Evolutionary conservation across 2,888 invertebrate species (phyloP), one percentile per base, ranked within the genome.

Genomic region (Phalangium opilio): DNA sequence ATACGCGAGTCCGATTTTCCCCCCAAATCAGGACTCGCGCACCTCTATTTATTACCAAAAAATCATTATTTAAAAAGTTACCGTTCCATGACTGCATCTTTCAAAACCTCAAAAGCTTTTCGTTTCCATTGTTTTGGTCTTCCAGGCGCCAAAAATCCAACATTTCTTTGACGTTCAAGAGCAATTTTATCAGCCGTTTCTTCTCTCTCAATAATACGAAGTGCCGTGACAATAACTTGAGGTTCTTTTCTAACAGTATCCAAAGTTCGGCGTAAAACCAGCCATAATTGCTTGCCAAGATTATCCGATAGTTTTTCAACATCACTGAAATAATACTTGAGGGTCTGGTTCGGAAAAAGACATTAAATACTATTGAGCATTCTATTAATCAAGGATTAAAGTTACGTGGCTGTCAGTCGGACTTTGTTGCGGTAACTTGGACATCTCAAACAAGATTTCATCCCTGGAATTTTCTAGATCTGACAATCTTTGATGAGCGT

Each of bases 391-490:
- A 45, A 45, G 35, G 17, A 44, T 2, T 11, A 7, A 14, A 56
- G 63, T 62, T 52, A 67, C 67, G 57, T 85, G 81, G 64, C 83
- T 87, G 63, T 91, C 91, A 56, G 84, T 83, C 0, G 81, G 77
- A 1, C 83, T 82, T 62, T 91, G 87, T 63, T 87, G 86, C 0
- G 91, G 86, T 56, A 93, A 73, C 63, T 91, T 85, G 64, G 93
- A 90, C 27, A 96, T 71, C 63, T 96, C 96, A 64, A 84, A 87
- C 18, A 98, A 68, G 21, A 98, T 70, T 67, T 96, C 96, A 70
- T 98, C 95, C 55, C 96, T 74, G 0, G 96, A 95, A 64, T 86
- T 87, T 67, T 98, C 96, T 57, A 98, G 73, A 67, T 98, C 96
- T 62, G 86, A 82, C 34, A 98, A 72, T 62, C 89, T 89, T 72